Conservation (phyloP, 2,113 vertebrate species). For the Smithornis capensis region DNA sequence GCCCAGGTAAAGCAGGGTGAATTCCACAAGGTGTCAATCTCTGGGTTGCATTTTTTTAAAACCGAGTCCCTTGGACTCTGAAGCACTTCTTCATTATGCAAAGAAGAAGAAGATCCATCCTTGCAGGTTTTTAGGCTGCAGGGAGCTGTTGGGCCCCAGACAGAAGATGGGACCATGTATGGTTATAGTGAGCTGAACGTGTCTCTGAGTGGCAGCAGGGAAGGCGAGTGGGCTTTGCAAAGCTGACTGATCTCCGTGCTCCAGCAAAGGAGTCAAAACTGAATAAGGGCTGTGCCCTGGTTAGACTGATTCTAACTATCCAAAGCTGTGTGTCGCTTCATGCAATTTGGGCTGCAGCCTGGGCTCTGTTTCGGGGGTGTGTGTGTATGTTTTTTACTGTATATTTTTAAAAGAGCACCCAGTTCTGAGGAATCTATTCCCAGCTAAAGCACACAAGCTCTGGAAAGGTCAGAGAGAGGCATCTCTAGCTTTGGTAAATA, state of each 20-base stretch:
- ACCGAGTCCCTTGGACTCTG: not conserved
- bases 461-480: conserved; percentile 67
- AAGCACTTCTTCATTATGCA: not conserved
- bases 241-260: not conserved
- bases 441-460: conserved; percentile 49
- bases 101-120: not conserved
- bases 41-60: not conserved
- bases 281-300: not conserved
- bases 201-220: not conserved
- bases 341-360: not conserved
- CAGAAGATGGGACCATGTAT: conserved; percentile 29
- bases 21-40: not conserved
- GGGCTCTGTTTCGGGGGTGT: not conserved
- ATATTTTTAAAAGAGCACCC: conserved; percentile 54
- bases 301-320: not conserved
- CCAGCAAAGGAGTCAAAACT: not conserved
- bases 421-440: conserved; percentile 39
- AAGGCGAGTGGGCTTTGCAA: not conserved
- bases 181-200: not conserved
- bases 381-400: not conserved
- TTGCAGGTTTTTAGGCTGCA: not conserved
- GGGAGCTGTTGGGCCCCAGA: not conserved
- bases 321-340: not conserved
- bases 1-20: not conserved
- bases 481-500: conserved; percentile 74